Conservation (phyloP, 2,797 vertebrate genomes). For the Urophycis tenuis region DNA sequence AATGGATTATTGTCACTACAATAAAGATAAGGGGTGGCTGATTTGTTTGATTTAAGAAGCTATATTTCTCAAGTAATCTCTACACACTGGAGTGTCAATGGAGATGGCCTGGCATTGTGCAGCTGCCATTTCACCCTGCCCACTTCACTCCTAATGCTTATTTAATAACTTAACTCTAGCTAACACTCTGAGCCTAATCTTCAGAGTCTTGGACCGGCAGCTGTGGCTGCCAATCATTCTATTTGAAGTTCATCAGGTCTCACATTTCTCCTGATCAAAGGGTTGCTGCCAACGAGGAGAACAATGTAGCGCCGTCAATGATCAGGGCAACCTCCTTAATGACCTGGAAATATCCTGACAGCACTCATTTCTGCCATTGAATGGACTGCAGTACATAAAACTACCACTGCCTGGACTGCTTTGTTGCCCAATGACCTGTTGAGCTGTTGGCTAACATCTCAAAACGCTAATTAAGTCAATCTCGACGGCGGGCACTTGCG, state of each 20-base stretch:
- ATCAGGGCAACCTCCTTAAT: not conserved
- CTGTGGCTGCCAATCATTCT: not conserved
- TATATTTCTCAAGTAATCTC: too few species aligned
- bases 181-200: conserved; percentile 3
- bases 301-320: not conserved
- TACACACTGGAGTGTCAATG: not conserved
- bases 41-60: not conserved
- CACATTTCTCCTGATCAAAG: not conserved
- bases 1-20: not conserved
- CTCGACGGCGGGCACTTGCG: not conserved
- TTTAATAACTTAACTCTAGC: not conserved
- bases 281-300: not conserved
- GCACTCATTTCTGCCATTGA: not conserved
- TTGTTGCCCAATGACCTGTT: not conserved
- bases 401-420: not conserved
- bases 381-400: not conserved
- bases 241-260: not conserved
- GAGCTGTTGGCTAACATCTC: not conserved
- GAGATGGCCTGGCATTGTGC: conserved; percentile 1
- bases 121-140: not conserved
- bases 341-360: not conserved
- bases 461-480: not conserved
- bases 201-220: not conserved
- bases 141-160: not conserved
- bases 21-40: not conserved